Evolutionary conservation across 2,797 vertebrate species (phyloP), one percentile per base, ranked within the genome.

Genomic region (Melanotaenia maccullochi): DNA sequence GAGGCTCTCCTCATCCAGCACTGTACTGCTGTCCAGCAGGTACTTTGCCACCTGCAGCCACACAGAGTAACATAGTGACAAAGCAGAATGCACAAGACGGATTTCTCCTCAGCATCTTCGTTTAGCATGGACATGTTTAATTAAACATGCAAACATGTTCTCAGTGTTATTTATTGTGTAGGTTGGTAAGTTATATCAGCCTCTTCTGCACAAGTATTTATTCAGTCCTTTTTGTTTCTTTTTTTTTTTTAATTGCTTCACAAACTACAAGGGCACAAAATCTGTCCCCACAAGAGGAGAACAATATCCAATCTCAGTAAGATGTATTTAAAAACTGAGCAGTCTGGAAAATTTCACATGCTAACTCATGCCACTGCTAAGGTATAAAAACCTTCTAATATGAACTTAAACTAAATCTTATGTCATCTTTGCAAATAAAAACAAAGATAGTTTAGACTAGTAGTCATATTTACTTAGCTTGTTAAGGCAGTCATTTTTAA

Each of bases 1-100:
- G 24, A 99, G 95, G 16, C 95, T 94, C 71, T 99, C 98, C 79
- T 99, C 98, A 0, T 99, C 97, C 94, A 99, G 92, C 38, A 96
- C 96, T 0, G 78, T 92, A 1, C 96, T 96, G 68, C 92, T 88
- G 87, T 99, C 97, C 92, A 99, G 91, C 84, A 99, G 88, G 87
- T 97, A 99, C 79, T 96, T 96, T 4, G 95, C 95, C 71, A 96
- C 97, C 98, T 99, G 20, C n/a, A 76, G 38, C 9, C 73, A 63
- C 0, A 75, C 73, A 52, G 2, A 60, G 57, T 22, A 32, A 32
- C 32, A 32, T 32, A 82, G 22, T 73, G 14, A 44, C 4, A 63
- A 36, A 55, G 20, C 2, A 49, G 11, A 20, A 30, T 47, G 30
- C 1, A 28, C 25, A 35, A 9, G 52, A 32, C 2, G 28, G 20